Conservation (phyloP, 2,888 invertebrate species). For the Lasioglossum oenotherae region DNA sequence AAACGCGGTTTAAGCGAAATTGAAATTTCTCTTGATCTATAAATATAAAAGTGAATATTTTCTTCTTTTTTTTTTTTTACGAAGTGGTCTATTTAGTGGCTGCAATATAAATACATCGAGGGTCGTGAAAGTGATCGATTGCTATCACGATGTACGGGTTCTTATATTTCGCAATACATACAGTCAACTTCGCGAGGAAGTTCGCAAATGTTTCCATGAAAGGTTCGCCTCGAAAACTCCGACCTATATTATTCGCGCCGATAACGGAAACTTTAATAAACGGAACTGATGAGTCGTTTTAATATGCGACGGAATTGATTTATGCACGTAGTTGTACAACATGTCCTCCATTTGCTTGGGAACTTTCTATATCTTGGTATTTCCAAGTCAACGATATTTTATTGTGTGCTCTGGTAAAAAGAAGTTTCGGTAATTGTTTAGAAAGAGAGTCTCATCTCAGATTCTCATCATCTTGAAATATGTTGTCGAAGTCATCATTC, state of each 20-base stretch:
- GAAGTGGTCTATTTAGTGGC: background rate
- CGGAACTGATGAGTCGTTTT: background rate
- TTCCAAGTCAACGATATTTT: background rate
- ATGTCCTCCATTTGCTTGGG: background rate
- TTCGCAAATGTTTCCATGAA: background rate
- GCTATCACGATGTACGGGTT: background rate
- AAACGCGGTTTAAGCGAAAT: background rate
- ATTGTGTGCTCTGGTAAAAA: too few species aligned
- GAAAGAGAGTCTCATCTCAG: too few species aligned
- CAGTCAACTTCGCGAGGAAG: background rate
- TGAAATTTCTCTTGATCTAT: too few species aligned
- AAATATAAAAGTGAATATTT: too few species aligned
- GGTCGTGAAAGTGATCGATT: background rate
- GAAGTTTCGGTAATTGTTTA: too few species aligned
- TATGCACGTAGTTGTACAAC: background rate
- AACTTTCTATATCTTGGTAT: background rate
- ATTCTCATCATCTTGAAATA: too few species aligned
- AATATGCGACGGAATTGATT: background rate
- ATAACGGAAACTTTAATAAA: background rate
- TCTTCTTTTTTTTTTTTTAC: background rate
- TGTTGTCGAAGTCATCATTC: too few species aligned
- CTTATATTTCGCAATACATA: background rate
- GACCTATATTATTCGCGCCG: background rate
- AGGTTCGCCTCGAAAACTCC: background rate
- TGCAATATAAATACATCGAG: background rate